Evolutionary conservation across 2,888 invertebrate genomes (phyloP).

Genomic region (Galerucella nymphaeae): DNA sequence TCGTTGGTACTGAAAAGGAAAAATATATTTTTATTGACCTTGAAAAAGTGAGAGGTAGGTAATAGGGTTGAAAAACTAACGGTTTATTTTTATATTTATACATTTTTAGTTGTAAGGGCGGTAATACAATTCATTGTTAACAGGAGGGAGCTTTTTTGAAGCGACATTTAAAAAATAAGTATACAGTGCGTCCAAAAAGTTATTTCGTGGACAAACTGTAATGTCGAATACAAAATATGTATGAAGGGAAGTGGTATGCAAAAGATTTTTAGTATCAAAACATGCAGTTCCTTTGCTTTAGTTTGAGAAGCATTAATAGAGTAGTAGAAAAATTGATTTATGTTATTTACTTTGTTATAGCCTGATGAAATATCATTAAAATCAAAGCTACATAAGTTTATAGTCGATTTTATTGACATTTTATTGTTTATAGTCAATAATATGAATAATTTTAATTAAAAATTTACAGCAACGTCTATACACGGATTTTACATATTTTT

Average conservation of each 20-base stretch:
- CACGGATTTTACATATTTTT: too few relatives aligned
- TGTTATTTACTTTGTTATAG: background rate
- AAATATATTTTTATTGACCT: constrained; percentile 15
- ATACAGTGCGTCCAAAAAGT: too few relatives aligned
- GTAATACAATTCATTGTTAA: too few relatives aligned
- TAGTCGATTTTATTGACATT: background rate
- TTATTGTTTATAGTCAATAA: background rate
- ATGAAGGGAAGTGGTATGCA: background rate
- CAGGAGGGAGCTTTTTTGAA: too few relatives aligned
- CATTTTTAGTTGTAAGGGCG: too few relatives aligned
- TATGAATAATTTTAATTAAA: too few relatives aligned
- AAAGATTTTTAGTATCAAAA: background rate
- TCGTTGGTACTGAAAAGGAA: constrained; percentile 79
- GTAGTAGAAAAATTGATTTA: background rate
- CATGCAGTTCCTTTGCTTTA: background rate
- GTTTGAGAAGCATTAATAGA: background rate
- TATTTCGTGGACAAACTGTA: background rate
- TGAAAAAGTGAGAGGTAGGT: background rate
- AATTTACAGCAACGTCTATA: too few relatives aligned
- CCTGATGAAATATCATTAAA: background rate
- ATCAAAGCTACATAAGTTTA: background rate
- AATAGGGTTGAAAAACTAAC: too few relatives aligned
- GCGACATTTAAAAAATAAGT: too few relatives aligned
- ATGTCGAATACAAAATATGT: background rate
- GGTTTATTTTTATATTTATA: too few relatives aligned